These are phyloP conservation scores for Meleagris gallopavo DNA, from an alignment of 2,113 vertebrate species.

Conservation along the genomic window DNA sequence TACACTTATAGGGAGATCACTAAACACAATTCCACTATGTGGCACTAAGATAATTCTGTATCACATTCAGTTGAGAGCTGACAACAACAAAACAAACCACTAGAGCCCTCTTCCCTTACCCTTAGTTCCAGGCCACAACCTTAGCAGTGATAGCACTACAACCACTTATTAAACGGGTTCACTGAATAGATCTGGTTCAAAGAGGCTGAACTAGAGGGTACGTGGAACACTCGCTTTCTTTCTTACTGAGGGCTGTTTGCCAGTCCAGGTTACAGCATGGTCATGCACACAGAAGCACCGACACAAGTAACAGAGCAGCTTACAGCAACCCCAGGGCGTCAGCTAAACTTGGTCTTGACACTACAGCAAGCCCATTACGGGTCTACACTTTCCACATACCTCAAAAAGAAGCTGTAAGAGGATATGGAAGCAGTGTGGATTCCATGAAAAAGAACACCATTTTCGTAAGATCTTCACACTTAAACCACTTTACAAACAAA, in stretches of 20 bases:
- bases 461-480: not conserved
- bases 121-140: not conserved
- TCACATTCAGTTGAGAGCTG: not conserved
- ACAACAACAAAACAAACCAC: not conserved
- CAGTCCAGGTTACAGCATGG: accelerated
- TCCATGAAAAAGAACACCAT: not conserved
- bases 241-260: not conserved
- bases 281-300: not conserved
- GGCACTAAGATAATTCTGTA: not conserved
- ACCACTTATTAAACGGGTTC: not conserved
- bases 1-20: not conserved
- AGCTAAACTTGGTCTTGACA: not conserved
- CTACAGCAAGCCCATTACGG: not conserved
- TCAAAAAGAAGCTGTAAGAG: not conserved
- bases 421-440: not conserved
- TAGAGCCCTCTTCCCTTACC: not conserved
- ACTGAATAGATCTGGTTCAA: not conserved
- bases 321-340: not conserved
- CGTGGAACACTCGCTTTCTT: not conserved
- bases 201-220: not conserved
- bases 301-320: not conserved
- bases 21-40: not conserved
- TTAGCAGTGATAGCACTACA: not conserved
- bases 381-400: not conserved
- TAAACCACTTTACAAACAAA: not conserved